Conservation (phyloP, 2,888 invertebrate species). For the Ormyrus labotus region DNA sequence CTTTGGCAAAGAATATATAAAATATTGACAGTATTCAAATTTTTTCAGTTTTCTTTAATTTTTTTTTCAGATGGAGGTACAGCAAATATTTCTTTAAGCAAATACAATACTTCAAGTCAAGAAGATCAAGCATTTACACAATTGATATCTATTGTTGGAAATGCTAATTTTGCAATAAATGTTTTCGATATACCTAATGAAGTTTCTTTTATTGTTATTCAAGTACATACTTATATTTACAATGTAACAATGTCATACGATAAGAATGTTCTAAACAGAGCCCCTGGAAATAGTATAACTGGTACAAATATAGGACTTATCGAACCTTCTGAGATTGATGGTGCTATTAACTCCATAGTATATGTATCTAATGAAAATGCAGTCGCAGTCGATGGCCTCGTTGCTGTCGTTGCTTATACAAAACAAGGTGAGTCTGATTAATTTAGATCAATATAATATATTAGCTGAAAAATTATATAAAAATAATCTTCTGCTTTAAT, state of each 20-base stretch:
- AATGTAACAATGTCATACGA: conserved; percentile 79
- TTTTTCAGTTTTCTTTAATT: not conserved
- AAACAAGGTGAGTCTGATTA: conserved; percentile 74
- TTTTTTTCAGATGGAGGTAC: conserved; percentile 55
- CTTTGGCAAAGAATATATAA: too few species aligned
- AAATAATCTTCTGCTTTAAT: too few species aligned
- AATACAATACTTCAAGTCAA: conserved; percentile 60
- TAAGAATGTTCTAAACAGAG: conserved; percentile 54
- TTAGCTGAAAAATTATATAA: not conserved
- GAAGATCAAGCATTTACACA: conserved; percentile 66
- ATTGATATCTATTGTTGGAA: conserved; percentile 60
- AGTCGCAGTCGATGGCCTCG: conserved; percentile 72
- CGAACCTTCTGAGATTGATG: conserved; percentile 63
- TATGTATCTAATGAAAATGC: conserved; percentile 76
- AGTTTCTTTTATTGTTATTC: conserved; percentile 80
- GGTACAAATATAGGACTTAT: conserved; percentile 82
- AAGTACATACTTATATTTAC: conserved; percentile 80
- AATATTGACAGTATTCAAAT: too few species aligned
- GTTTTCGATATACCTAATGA: conserved; percentile 75
- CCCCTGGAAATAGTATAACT: conserved; percentile 72
- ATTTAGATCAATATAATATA: not conserved
- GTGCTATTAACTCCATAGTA: conserved; percentile 67
- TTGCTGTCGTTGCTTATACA: conserved; percentile 78
- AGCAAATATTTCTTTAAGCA: conserved; percentile 64
- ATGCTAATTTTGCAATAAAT: conserved; percentile 71